Evolutionary conservation across 2,113 vertebrate species (phyloP).

Genomic region (Merops nubicus): DNA sequence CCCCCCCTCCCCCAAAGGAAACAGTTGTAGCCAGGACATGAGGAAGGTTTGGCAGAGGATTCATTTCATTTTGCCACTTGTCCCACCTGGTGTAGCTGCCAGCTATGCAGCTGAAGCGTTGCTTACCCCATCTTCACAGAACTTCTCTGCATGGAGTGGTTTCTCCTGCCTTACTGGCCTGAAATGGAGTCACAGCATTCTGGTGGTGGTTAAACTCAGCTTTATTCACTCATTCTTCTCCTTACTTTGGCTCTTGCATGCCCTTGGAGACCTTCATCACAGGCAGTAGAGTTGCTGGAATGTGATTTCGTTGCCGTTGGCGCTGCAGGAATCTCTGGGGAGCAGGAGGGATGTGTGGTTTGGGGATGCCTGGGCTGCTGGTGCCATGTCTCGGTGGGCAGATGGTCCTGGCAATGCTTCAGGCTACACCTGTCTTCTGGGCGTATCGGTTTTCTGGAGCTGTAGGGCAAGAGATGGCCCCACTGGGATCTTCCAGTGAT

Average conservation of each 20-base stretch:
- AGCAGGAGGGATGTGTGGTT: background rate
- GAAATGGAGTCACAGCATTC: background rate
- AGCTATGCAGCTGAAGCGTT: background rate
- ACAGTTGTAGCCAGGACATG: background rate
- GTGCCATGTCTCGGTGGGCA: fast-evolving
- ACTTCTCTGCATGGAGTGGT: background rate
- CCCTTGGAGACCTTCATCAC: background rate
- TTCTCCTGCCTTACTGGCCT: background rate
- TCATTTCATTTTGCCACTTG: background rate
- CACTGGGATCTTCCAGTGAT: background rate
- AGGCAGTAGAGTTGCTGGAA: background rate
- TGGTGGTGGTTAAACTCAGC: background rate
- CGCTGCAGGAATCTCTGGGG: fast-evolving
- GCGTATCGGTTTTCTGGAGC: fast-evolving
- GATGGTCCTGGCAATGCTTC: fast-evolving
- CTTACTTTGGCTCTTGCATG: background rate
- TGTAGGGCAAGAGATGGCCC: background rate
- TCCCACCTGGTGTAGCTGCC: background rate
- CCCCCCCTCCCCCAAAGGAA: no score
- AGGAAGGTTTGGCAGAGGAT: background rate
- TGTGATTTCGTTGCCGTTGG: background rate
- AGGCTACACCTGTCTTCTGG: background rate
- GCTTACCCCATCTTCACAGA: background rate
- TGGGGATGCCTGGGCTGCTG: background rate
- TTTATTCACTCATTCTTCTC: background rate